A percentile compares a stretch with the other conserved stretches of the same genome.
Conservation (phyloP, 2,113 vertebrate species). For the Crotophaga sulcirostris region DNA sequence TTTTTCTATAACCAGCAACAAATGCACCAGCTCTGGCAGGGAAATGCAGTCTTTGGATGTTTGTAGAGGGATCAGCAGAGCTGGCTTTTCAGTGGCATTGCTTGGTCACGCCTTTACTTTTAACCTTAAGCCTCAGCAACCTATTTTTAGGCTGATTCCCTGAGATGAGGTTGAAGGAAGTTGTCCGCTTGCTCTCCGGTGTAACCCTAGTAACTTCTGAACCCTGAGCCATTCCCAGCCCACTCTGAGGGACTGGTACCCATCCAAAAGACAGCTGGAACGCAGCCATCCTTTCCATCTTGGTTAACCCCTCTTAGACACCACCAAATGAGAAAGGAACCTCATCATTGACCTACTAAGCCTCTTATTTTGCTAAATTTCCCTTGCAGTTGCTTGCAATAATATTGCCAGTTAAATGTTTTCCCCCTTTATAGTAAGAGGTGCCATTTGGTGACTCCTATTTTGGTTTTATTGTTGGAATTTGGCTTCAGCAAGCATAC, state of each 20-base stretch:
- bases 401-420: background rate
- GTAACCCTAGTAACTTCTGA: constrained; percentile 3
- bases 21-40: background rate
- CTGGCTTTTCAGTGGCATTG: background rate
- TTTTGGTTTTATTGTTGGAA: background rate
- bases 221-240: background rate
- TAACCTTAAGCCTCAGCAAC: background rate
- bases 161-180: background rate
- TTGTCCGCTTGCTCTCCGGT: background rate
- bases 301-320: background rate
- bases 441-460: background rate
- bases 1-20: background rate
- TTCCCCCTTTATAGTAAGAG: background rate
- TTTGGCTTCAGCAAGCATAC: background rate
- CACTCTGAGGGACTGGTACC: background rate
- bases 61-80: background rate
- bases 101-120: background rate
- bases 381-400: background rate
- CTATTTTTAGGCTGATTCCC: background rate
- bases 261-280: background rate
- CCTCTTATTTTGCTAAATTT: background rate
- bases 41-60: background rate
- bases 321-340: background rate
- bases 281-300: background rate
- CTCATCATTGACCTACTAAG: accelerated